Base-by-base conservation (phyloP, 2,888 invertebrate genomes). In the Myopa tessellatipennis region DNA sequence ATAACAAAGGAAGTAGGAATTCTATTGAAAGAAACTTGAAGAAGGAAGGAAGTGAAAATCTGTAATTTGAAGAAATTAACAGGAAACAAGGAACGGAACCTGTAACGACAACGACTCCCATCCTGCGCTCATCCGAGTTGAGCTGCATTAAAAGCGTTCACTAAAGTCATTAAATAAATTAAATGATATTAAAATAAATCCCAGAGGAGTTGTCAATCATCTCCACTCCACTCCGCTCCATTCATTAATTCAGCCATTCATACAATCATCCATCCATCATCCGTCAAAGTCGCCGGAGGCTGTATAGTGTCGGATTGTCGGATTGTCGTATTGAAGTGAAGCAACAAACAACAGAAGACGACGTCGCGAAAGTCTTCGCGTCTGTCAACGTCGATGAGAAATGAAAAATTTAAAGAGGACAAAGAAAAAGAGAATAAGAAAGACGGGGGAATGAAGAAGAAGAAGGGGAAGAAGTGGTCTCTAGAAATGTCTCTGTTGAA, bases 181-280 rank as follows among this genome's bases (percentile, higher is more conserved):
- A 69, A 75, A 69, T 69, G 69, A 75, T 75, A 75, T 75, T 75
- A 68, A 75, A 68, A 68, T 10, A 74, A 75, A 60, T 75, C 58
- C 50, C 69, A 60, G 60, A 7, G 68, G 74, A 68, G 38, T 45
- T 58, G 75, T 58, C 75, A 60, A 75, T 69, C 58, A 75, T 38
- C 45, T 45, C n/a, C 69, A 69, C 14, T 40, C 12, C 36, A 65
- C 14, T 40, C 14, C 38, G 3, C 36, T 7, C 55, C 65, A 74
- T 45, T 52, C 50, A 61, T 18, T 34, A 34, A 6, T 12, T 61
- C 50, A 52, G 10, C 40, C 50, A 63, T 38, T 61, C 73, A 45
- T n/a, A 26, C 50, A 63, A 26, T 61, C 73, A 45, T n/a, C 55
- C 65, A 74, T 45, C 34, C 50, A 38, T 40, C 69, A 50, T 26